Evolutionary conservation across 2,888 invertebrate species (phyloP).

Genomic region (Agrilus cyanescens): DNA sequence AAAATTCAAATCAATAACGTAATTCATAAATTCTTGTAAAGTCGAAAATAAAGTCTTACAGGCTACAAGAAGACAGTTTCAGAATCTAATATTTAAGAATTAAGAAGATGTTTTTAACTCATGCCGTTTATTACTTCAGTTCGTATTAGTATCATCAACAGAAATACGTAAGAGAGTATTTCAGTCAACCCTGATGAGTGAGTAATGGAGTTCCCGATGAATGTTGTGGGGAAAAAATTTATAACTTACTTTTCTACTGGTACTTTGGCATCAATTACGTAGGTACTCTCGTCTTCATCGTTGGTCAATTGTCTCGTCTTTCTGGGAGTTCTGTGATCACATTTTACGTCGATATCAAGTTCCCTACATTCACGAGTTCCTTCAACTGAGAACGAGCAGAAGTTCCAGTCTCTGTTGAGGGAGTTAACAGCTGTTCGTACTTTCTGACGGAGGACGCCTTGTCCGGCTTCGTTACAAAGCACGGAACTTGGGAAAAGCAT

Average conservation of each 20-base stretch:
- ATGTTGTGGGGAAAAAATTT: background rate
- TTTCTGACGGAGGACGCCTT: slow-evolving; percentile 80
- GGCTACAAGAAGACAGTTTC: slow-evolving; percentile 4
- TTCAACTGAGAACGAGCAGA: slow-evolving; percentile 84
- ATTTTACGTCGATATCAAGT: slow-evolving; percentile 81
- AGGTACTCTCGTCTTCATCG: slow-evolving; percentile 56
- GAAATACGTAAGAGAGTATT: too few species aligned
- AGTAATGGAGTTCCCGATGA: too few species aligned
- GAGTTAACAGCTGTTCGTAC: slow-evolving; percentile 81
- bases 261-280: slow-evolving; percentile 69
- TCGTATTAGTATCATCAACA: too few species aligned
- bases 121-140: too few species aligned
- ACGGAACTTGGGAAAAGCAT: slow-evolving; percentile 96
- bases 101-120: too few species aligned
- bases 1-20: too few species aligned
- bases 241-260: slow-evolving; percentile 75
- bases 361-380: slow-evolving; percentile 85
- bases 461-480: slow-evolving; percentile 89
- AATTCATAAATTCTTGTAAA: background rate
- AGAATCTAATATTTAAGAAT: too few species aligned
- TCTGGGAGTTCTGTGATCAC: slow-evolving; percentile 64
- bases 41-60: slow-evolving; percentile 2
- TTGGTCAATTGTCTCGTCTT: slow-evolving; percentile 51
- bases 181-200: too few species aligned
- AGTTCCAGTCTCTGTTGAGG: slow-evolving; percentile 90